These are phyloP conservation scores for Clunio marinus DNA, from an alignment of 2,888 invertebrate genomes.

Conservation along the genomic window DNA sequence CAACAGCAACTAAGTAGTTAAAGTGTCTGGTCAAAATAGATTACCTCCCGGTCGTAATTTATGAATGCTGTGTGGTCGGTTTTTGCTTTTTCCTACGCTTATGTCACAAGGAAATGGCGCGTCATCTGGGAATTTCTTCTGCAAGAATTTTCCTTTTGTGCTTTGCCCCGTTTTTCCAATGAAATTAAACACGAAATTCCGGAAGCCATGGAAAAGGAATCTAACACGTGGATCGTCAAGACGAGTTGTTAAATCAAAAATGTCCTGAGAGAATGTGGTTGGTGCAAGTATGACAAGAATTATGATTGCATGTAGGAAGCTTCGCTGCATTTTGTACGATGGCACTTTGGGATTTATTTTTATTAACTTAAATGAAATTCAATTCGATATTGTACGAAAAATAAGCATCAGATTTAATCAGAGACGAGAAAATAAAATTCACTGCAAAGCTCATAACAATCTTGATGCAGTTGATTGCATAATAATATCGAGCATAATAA, in stretches of 20 bases:
- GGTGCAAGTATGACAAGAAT: background rate
- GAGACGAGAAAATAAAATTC: background rate
- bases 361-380: background rate
- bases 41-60: conserved; percentile 49
- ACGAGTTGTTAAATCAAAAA: conserved; percentile 40
- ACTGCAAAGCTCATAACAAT: conserved; percentile 12
- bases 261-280: background rate
- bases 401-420: background rate
- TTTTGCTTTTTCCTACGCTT: conserved; percentile 42
- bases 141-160: conserved; percentile 41
- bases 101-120: conserved; percentile 45
- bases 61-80: conserved; percentile 53
- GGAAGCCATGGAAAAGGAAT: conserved; percentile 42
- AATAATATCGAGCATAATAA: background rate
- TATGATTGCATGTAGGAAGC: background rate
- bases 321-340: too few species aligned
- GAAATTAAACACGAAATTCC: conserved; percentile 42
- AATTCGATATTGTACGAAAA: too few species aligned
- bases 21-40: conserved; percentile 7
- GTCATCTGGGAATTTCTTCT: conserved; percentile 41
- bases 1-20: background rate
- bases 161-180: conserved; percentile 41
- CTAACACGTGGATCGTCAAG: conserved; percentile 41
- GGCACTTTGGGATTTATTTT: background rate
- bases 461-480: conserved; percentile 4